These are phyloP conservation scores for Potamilus streckersoni DNA, from an alignment of 1,140 invertebrate genomes.

Conservation along the genomic window DNA sequence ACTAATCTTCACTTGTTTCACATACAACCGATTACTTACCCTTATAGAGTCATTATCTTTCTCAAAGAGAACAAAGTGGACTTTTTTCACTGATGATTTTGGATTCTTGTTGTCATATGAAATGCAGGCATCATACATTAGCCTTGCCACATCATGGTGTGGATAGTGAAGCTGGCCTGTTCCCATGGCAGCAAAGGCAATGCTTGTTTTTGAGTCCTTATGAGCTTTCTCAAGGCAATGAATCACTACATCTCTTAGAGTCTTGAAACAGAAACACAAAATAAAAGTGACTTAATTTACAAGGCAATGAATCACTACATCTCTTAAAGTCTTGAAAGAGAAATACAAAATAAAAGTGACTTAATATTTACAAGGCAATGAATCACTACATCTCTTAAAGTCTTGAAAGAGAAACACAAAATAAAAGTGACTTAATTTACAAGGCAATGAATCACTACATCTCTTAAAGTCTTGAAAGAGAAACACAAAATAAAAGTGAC, in stretches of 20 bases:
- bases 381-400: conserved; percentile 3
- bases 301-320: conserved; percentile 5
- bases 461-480: background rate
- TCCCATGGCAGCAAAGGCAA: conserved; percentile 25
- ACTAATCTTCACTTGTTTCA: no score
- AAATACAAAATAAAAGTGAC: no score
- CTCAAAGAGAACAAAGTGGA: conserved; percentile 25
- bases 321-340: background rate
- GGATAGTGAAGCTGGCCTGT: conserved; percentile 22
- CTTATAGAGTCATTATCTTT: background rate
- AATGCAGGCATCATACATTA: conserved; percentile 14
- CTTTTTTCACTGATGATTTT: conserved; percentile 7
- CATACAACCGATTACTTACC: no score
- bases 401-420: conserved; percentile 4
- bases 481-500: no score
- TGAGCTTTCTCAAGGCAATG: background rate
- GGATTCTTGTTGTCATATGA: conserved; percentile 10
- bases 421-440: no score
- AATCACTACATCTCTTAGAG: conserved; percentile 2
- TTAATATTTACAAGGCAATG: background rate
- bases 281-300: background rate
- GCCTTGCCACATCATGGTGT: conserved; percentile 7
- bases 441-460: conserved; percentile 5
- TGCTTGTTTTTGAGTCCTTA: conserved; percentile 6
- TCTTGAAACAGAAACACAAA: conserved; percentile 3